Percentiles rank a stretch among this genome's conserved stretches.
These are phyloP conservation scores for Myiotriccus ornatus DNA, from an alignment of 2,797 vertebrate species.

Conservation along the genomic window DNA sequence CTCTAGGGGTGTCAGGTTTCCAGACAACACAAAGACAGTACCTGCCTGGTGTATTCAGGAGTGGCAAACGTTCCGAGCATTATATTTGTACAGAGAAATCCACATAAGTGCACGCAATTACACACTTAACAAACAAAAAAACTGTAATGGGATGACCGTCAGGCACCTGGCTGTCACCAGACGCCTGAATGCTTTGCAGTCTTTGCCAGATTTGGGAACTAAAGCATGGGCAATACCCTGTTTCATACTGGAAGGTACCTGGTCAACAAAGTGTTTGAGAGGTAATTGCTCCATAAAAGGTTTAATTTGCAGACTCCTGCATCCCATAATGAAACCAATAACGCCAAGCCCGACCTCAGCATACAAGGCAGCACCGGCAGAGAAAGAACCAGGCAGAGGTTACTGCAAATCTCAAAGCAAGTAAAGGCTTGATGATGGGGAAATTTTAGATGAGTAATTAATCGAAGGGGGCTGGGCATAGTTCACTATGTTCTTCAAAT, in stretches of 20 bases:
- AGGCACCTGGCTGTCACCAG: not conserved
- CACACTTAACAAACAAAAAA: not conserved
- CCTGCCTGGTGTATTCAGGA: not conserved
- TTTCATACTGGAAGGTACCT: not conserved
- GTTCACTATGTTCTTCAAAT: conserved; percentile 1
- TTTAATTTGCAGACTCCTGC: not conserved
- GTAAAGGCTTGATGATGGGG: not conserved
- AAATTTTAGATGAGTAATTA: conserved; percentile 14
- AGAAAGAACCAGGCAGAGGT: not conserved
- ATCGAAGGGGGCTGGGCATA: not conserved
- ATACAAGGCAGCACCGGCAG: not conserved
- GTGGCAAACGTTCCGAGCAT: not conserved
- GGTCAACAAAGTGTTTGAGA: not conserved
- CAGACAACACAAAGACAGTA: not conserved
- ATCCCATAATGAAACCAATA: not conserved
- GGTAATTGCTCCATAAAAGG: not conserved
- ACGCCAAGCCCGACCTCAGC: not conserved
- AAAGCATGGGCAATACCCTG: not conserved
- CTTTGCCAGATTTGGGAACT: not conserved
- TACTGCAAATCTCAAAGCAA: not conserved
- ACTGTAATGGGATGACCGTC: not conserved
- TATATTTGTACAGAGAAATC: not conserved
- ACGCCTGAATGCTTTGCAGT: not conserved
- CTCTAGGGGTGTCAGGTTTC: not conserved
- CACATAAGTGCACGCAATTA: not conserved